A percentile compares a stretch with the other conserved stretches of the same genome.
These are phyloP conservation scores for Spodoptera littoralis DNA, from an alignment of 2,888 invertebrate species.

Conservation along the genomic window DNA sequence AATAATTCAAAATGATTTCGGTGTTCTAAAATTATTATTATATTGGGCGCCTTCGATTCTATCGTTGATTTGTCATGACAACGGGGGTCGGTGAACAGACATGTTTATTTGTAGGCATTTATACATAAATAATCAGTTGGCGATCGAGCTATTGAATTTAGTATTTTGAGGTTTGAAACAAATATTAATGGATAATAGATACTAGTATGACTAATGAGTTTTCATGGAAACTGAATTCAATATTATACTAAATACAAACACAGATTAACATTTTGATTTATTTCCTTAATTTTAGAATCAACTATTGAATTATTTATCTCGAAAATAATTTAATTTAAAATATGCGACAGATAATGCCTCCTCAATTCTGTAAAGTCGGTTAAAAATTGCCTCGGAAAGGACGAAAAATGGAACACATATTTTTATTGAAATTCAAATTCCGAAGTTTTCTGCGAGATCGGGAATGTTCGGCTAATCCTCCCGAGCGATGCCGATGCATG, in stretches of 20 bases:
- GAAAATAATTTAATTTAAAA: too few relatives aligned
- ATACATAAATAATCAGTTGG: background rate
- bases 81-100: background rate
- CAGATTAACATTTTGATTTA: background rate
- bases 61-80: slow-evolving; percentile 22
- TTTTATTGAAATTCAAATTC: slow-evolving; percentile 29
- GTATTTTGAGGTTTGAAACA: background rate
- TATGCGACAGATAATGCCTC: too few relatives aligned
- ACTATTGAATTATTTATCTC: background rate
- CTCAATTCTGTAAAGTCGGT: too few relatives aligned
- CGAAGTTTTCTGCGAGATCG: slow-evolving; percentile 31
- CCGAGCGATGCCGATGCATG: slow-evolving; percentile 28
- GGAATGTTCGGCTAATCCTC: slow-evolving; percentile 37
- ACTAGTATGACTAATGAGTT: too few relatives aligned
- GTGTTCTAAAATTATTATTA: background rate
- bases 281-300: background rate
- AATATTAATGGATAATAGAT: too few relatives aligned
- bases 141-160: background rate
- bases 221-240: background rate
- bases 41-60: background rate
- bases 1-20: slow-evolving; percentile 24
- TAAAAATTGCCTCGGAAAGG: too few relatives aligned
- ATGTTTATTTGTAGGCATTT: slow-evolving; percentile 1
- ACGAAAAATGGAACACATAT: slow-evolving; percentile 4
- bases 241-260: background rate